Evolutionary conservation across 1,140 invertebrate species (phyloP).

Genomic region (Drosophila pseudoobscura): DNA sequence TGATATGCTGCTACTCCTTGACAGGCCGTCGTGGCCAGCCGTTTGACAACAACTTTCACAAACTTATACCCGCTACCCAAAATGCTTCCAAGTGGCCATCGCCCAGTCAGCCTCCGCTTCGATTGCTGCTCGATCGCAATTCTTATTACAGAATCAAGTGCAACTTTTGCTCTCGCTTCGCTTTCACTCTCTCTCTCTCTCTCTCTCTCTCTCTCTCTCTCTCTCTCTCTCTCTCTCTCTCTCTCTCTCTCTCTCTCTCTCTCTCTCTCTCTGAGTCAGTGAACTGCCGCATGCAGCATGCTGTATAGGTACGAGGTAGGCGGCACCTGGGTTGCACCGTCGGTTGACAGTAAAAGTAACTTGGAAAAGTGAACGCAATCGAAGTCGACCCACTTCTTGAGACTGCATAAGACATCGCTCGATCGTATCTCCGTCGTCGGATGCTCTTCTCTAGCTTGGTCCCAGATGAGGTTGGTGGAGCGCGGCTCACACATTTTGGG

Average conservation of each 20-base stretch:
- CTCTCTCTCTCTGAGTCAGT: slow-evolving; percentile 53
- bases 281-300: slow-evolving; percentile 51
- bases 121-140: slow-evolving; percentile 42
- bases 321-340: slow-evolving; percentile 54
- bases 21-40: slow-evolving; percentile 42
- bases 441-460: background rate
- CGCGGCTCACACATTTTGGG: slow-evolving; percentile 34
- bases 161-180: slow-evolving; percentile 67
- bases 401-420: slow-evolving; percentile 19
- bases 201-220: slow-evolving; percentile 18
- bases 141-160: slow-evolving; percentile 80
- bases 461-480: slow-evolving; percentile 9
- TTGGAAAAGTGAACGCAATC: slow-evolving; percentile 77
- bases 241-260: background rate
- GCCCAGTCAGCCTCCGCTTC: background rate
- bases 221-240: slow-evolving; percentile 15
- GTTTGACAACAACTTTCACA: slow-evolving; percentile 74
- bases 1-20: slow-evolving; percentile 66
- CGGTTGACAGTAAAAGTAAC: slow-evolving; percentile 76
- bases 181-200: background rate
- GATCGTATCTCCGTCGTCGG: slow-evolving; percentile 16
- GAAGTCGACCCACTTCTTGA: slow-evolving; percentile 61
- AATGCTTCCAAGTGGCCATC: slow-evolving; percentile 17
- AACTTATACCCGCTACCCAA: slow-evolving; percentile 47
- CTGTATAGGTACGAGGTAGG: slow-evolving; percentile 7